Base-by-base conservation (phyloP, 2,797 vertebrate species). In the Enteromius trimaculatus region DNA sequence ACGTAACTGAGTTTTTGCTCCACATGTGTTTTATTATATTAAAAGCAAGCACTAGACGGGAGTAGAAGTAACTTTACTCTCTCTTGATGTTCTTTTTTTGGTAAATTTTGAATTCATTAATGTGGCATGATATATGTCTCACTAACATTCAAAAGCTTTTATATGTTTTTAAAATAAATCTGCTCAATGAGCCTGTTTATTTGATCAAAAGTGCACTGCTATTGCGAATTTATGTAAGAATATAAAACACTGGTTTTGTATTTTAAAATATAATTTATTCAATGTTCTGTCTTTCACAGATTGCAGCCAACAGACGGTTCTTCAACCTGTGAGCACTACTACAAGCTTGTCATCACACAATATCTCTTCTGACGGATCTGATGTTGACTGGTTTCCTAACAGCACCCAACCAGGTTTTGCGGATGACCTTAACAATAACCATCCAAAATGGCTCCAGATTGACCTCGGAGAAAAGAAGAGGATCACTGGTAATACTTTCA, bases 401-500 rank as follows among this genome's bases (percentile, higher is more conserved):
- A 93, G 89, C 74, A 91, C 88, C 76, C 91, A 89, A 80, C 89
- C 92, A n/a, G 39, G 29, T 17, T 17, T 85, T 2, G 58, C 80
- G 14, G 84, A 84, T 9, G 85, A 77, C 55, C 31, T 92, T 0
- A 95, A 93, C 53, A 92, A 90, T 68, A 89, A 86, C 84, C 87
- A 60, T 42, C 85, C 84, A 21, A 94, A 92, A 34, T 96, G 94
- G 95, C 74, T 96, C 47, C 93, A 95, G 88, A 94, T 96, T 82
- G 96, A 97, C 89, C 89, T 97, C 49, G 94, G 96, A 68, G 95
- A 96, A 88, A 95, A 93, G 89, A 96, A 90, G 88, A 95, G 90
- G 88, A 93, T 97, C 91, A 96, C 95, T 84, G 95, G 96, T 96
- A 90, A 26, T n/a, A 29, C 60, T 16, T 31, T 11, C n/a, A 37